Evolutionary conservation across 2,888 invertebrate species (phyloP), one percentile per base, ranked within the genome.

Genomic region (Coronaproctus castanopsis): DNA sequence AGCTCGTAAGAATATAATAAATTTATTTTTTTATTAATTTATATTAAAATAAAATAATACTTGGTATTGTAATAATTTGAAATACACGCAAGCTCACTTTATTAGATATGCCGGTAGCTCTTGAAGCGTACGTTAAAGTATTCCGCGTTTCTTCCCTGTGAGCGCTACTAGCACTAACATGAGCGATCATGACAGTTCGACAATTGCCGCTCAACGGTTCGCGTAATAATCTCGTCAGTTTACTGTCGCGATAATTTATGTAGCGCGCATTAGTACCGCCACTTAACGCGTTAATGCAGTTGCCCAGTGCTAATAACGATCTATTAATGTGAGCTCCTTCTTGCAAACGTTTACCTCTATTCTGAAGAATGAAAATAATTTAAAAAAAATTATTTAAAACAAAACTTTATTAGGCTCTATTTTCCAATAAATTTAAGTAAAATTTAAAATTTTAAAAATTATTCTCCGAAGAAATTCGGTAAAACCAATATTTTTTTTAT

Each of bases 311-410:
- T 57, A 92, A 75, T 14, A 92, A 77, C 1, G 89, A 89, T 58
- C 88, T 81, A 74, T 96, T 96, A 67, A 96, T 96, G 70, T 96
- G 95, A 0, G 92, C 95, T 2, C 96, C 91, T 73, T 92, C 91
- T 66, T 89, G 83, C 3, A 91, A 75, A 14, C 91, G 79, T 71
- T 91, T 87, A 0, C 92, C 90, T 23, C 87, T 77, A 68, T 87
- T 87, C 76, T 76, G 66, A n/a, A n/a, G n/a, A n/a, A n/a, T n/a
- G 66, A n/a, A n/a, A n/a, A n/a, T n/a, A n/a, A n/a, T n/a, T 64
- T n/a, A 49, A 14, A 49, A 49, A n/a, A n/a, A n/a, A n/a, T n/a
- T n/a, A n/a, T n/a, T n/a, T n/a, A n/a, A 21, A 56, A 56, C 23
- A 55, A 18, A 48, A 14, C 10, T 48, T 14, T 48, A 48, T 48